A percentile compares a stretch with the other conserved stretches of the same genome.
These are phyloP conservation scores for Chironomus tentans DNA, from an alignment of 2,888 invertebrate genomes.

Conservation along the genomic window DNA sequence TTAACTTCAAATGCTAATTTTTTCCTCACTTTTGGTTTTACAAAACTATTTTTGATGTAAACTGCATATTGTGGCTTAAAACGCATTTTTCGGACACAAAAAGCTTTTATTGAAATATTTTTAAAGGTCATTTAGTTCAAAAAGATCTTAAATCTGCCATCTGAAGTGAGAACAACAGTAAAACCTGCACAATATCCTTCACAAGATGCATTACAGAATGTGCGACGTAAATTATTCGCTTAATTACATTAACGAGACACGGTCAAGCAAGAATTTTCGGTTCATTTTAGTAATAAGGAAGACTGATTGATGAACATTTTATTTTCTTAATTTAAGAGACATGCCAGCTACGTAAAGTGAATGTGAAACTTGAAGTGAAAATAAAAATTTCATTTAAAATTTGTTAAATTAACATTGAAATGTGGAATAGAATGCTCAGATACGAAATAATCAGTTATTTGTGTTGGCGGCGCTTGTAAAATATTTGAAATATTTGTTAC, in stretches of 20 bases:
- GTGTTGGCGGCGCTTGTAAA: constrained; percentile 26
- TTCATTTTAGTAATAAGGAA: constrained; percentile 1
- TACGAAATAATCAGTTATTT: constrained; percentile 10
- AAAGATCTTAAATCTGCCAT: not conserved
- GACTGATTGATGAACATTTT: constrained; percentile 17
- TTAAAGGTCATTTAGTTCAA: not conserved
- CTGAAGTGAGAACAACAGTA: not conserved
- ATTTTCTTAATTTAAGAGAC: not conserved
- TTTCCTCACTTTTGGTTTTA: not conserved
- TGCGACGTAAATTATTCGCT: constrained; percentile 23
- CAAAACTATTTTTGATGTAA: not conserved
- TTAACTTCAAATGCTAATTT: not conserved
- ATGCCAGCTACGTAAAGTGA: not conserved
- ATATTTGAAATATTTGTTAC: constrained; percentile 22
- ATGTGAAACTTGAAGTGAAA: too few relatives aligned
- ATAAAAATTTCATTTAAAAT: not conserved
- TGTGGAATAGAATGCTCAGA: constrained; percentile 9
- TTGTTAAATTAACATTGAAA: constrained; percentile 16
- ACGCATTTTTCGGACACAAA: not conserved
- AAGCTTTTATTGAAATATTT: not conserved
- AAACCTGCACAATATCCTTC: not conserved
- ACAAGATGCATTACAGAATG: constrained; percentile 7
- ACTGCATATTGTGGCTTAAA: not conserved
- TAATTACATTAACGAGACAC: constrained; percentile 19
- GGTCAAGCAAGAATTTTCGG: constrained; percentile 1